Base-by-base conservation (phyloP, 2,888 invertebrate genomes). In the Epiblema foenella region DNA sequence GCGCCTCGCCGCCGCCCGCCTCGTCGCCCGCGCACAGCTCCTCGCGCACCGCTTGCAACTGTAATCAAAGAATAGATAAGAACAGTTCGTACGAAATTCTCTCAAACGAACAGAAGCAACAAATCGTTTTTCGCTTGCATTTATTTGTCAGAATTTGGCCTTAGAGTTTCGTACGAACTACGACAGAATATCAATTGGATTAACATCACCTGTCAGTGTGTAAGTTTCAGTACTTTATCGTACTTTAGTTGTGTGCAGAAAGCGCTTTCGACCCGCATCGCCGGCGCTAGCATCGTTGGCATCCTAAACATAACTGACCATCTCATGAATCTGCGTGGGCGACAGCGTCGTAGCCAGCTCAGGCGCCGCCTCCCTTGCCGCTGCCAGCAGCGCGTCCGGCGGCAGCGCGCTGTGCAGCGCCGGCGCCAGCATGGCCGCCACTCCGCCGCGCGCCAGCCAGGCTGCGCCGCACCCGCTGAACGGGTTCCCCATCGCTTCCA, bases 301-400 rank as follows among this genome's bases (percentile, higher is more conserved):
- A n/a, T 24, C 24, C 33, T 33, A 5, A 33, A 33, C 33, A 33
- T 12, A 17, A 51, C 64, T 15, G 12, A 29, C 20, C 20, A 63
- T 63, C 37, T 63, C 63, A 37, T 63, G 18, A 0, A 63, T 63
- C 89, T 97, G 96, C 42, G 94, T 94, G 4, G 96, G 95, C 20
- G 95, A 94, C 77, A 97, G 92, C 78, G 95, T 94, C 66, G 95
- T 94, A 83, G 97, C 98, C 73, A 99, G 95, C 81, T 96, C 96
- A 83, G 96, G 96, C 58, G 98, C 98, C 74, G 96, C 96, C 84
- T 97, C 96, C 89, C 98, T 97, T 18, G 99, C 98, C 77, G 97
- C 95, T 70, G 97, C 96, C 94, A 99, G 98, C 77, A 98, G 94
- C 76, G 96, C 96, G 83, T 98, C 98, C 82, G 97, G 96, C 75